phyloP scores from a whole-genome alignment of 2,113 vertebrate species.

The Atractosteus spatula region DNA sequence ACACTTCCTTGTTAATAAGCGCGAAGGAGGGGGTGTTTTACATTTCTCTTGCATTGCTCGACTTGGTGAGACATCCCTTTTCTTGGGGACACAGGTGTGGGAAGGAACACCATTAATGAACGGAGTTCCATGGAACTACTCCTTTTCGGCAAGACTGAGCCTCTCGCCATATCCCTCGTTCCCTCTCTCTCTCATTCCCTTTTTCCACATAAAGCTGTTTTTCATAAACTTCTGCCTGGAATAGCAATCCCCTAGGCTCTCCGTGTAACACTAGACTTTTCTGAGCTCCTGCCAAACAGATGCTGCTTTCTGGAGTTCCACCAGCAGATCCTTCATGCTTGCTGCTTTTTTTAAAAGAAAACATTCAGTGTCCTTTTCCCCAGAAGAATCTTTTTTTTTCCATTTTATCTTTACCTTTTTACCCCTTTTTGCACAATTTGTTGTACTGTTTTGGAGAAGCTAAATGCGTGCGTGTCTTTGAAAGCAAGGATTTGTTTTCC shows the following conservation, averaged over 20 bases:
- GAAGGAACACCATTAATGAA: too few relatives aligned
- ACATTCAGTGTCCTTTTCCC: constrained; percentile 2
- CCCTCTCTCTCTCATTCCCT: constrained; percentile 15
- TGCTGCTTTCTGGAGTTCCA: constrained; percentile 56
- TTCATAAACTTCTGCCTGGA: constrained; percentile 62
- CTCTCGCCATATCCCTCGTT: constrained; percentile 18
- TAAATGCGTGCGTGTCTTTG: background rate
- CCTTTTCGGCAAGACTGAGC: background rate
- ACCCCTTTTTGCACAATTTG: constrained; percentile 15
- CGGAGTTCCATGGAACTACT: too few relatives aligned
- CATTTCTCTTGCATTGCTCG: too few relatives aligned
- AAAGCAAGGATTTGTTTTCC: too few relatives aligned
- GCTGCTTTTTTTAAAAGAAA: constrained; percentile 8
- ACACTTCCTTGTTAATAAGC: too few relatives aligned
- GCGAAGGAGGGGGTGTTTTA: too few relatives aligned
- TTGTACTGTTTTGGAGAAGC: background rate
- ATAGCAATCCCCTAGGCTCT: constrained; percentile 52
- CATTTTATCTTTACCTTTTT: constrained; percentile 23
- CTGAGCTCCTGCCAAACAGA: constrained; percentile 67
- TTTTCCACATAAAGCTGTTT: constrained; percentile 53
- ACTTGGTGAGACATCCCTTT: too few relatives aligned
- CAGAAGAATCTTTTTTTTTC: constrained; percentile 1
- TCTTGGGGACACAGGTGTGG: too few relatives aligned
- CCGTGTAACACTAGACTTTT: constrained; percentile 63
- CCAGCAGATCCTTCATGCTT: constrained; percentile 26